Evolutionary conservation across 2,888 invertebrate genomes (phyloP).

Genomic region (Luffia ferchaultella): DNA sequence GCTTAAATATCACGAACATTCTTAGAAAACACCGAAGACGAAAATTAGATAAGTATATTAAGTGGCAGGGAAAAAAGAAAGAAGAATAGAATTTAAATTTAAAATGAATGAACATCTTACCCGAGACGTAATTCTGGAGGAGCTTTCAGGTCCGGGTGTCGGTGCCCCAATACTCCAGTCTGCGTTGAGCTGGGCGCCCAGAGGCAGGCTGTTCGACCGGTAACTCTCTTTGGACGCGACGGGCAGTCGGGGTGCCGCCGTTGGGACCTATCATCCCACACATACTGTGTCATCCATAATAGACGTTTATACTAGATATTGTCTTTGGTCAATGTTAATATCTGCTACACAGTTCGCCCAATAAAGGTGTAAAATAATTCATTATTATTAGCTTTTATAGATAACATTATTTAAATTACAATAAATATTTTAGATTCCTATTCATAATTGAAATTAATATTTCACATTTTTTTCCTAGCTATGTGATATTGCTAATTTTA

Average conservation of each 20-base stretch:
- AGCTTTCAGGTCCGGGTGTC: slow-evolving; percentile 20
- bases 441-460: too few species aligned
- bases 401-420: too few species aligned
- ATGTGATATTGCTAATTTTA: too few species aligned
- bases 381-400: too few species aligned
- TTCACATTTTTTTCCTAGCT: too few species aligned
- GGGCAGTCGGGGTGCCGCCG: slow-evolving; percentile 13
- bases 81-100: background rate
- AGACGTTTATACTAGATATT: background rate
- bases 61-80: background rate
- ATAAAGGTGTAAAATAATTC: too few species aligned
- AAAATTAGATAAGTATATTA: too few species aligned
- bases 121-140: slow-evolving; percentile 52
- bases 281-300: slow-evolving; percentile 14
- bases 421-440: too few species aligned
- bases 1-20: too few species aligned
- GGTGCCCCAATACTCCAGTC: slow-evolving; percentile 44
- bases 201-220: slow-evolving; percentile 69
- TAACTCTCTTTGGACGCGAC: slow-evolving; percentile 53
- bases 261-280: slow-evolving; percentile 15
- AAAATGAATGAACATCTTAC: slow-evolving; percentile 22
- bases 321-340: too few species aligned
- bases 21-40: too few species aligned
- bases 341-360: too few species aligned
- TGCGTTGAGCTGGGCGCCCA: slow-evolving; percentile 62